These are phyloP conservation scores for Eptatretus burgeri DNA, from an alignment of 2,113 vertebrate species.

Conservation along the genomic window DNA sequence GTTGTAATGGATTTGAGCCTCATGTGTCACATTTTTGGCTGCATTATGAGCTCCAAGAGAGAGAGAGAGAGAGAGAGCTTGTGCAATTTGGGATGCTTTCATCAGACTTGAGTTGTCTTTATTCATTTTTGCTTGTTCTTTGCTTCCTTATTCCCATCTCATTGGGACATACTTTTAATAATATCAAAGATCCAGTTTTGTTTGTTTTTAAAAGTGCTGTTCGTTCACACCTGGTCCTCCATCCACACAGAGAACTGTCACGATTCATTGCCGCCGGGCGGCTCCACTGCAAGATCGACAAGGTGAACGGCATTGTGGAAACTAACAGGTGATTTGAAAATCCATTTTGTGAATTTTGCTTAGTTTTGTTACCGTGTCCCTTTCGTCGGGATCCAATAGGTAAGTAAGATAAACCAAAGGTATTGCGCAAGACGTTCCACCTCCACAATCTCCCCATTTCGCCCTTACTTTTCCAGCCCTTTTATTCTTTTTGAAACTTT, in stretches of 20 bases:
- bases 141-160: too few species aligned
- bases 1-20: not conserved
- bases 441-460: too few species aligned
- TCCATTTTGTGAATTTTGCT: too few species aligned
- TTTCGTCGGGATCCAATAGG: too few species aligned
- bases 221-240: not conserved
- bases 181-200: not conserved
- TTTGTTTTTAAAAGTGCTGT: not conserved
- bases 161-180: not conserved
- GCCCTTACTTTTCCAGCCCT: too few species aligned
- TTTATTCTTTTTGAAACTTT: too few species aligned
- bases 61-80: too few species aligned
- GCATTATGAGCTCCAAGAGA: not conserved
- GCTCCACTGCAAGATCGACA: conserved; percentile 96
- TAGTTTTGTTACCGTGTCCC: too few species aligned
- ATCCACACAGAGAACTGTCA: conserved; percentile 45
- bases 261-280: conserved; percentile 85
- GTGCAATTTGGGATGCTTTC: not conserved
- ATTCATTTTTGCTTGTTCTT: not conserved
- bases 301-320: conserved; percentile 95
- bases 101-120: too few species aligned
- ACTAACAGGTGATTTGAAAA: conserved; percentile 54
- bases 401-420: too few species aligned
- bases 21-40: not conserved
- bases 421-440: too few species aligned